Percentiles rank a stretch among this genome's conserved stretches.
These are phyloP conservation scores for Tor tambroides DNA, from an alignment of 2,113 vertebrate species.

Conservation along the genomic window DNA sequence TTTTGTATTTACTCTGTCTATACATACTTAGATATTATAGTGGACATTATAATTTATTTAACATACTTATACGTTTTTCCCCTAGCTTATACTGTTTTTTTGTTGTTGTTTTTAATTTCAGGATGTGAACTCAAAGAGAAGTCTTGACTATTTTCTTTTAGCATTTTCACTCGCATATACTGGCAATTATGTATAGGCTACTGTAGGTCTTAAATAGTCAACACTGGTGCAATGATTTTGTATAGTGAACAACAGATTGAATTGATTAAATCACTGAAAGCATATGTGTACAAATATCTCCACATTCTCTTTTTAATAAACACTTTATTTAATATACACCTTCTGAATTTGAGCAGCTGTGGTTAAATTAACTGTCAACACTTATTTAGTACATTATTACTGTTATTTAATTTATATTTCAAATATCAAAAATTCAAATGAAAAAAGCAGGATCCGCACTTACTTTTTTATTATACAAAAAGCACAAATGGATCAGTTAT, in stretches of 20 bases:
- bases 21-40: background rate
- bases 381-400: too few species aligned
- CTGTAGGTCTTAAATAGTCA: background rate
- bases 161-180: background rate
- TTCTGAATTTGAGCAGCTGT: too few species aligned
- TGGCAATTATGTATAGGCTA: too few species aligned
- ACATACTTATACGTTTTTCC: background rate
- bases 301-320: background rate
- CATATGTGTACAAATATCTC: background rate
- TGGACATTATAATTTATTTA: background rate
- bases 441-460: too few species aligned
- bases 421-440: too few species aligned
- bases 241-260: background rate
- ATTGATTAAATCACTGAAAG: background rate
- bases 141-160: background rate
- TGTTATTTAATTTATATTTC: too few species aligned
- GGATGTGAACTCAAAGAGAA: background rate
- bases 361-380: too few species aligned
- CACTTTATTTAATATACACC: too few species aligned
- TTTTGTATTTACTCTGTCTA: background rate
- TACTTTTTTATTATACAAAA: too few species aligned
- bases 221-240: background rate
- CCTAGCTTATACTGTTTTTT: too few species aligned
- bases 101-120: background rate
- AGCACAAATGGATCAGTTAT: background rate